Evolutionary conservation across 2,797 vertebrate genomes (phyloP).

Genomic region (Falco concolor): DNA sequence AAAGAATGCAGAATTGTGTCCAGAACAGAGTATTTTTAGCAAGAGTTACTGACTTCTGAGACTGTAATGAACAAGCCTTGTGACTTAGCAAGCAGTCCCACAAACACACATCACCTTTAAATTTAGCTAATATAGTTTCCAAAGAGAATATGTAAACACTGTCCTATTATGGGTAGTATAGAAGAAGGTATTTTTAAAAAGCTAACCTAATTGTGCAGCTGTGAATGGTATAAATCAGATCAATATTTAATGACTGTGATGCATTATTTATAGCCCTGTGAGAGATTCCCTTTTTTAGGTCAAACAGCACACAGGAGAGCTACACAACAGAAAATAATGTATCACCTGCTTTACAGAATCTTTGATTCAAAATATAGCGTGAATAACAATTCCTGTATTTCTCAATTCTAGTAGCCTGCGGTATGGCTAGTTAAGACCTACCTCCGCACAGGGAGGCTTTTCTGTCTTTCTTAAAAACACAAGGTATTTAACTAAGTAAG

Average conservation of each 20-base stretch:
- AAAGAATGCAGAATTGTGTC: background rate
- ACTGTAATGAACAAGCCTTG: background rate
- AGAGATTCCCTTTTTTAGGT: conserved; percentile 63
- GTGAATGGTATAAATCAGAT: conserved; percentile 73
- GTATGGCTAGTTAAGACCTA: background rate
- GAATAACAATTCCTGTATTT: conserved; percentile 32
- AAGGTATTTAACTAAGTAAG: background rate
- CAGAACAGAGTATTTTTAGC: conserved; percentile 18
- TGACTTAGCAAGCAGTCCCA: background rate
- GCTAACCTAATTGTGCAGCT: conserved; percentile 72
- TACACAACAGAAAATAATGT: conserved; percentile 43
- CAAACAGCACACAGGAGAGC: conserved; percentile 39
- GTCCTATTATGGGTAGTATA: conserved; percentile 12
- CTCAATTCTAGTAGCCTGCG: background rate
- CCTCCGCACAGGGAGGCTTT: background rate
- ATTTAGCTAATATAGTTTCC: conserved; percentile 37
- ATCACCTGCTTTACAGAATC: conserved; percentile 52
- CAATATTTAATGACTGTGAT: conserved; percentile 78
- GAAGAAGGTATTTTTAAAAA: conserved; percentile 46
- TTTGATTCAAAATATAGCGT: background rate
- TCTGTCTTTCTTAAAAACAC: conserved; percentile 3
- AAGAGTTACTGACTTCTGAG: background rate
- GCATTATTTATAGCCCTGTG: conserved; percentile 76
- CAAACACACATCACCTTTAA: conserved; percentile 2
- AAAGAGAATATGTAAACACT: conserved; percentile 47